Evolutionary conservation across 2,888 invertebrate species (phyloP).

Genomic region (Nezara viridula): DNA sequence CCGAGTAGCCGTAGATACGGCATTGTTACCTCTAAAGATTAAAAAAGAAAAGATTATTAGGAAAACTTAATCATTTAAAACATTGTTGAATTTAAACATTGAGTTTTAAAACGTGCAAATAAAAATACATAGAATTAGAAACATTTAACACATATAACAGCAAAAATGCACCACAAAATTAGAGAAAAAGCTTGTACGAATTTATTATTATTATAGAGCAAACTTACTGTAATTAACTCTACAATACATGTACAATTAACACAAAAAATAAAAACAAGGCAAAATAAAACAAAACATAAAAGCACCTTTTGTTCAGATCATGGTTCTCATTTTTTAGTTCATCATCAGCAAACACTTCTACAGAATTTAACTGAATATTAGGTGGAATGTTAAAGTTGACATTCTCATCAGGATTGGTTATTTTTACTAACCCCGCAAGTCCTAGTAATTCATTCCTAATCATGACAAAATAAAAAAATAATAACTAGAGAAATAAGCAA

Average conservation of each 20-base stretch:
- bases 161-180: not conserved
- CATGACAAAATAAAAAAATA: constrained; percentile 57
- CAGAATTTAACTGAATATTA: constrained; percentile 64
- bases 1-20: constrained; percentile 74
- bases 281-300: constrained; percentile 58
- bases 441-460: constrained; percentile 78
- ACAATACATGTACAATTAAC: not conserved
- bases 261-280: constrained; percentile 30
- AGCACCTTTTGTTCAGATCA: constrained; percentile 70
- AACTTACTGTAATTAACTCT: not conserved
- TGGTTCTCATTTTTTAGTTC: constrained; percentile 66
- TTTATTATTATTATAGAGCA: not conserved
- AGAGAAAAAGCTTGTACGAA: not conserved
- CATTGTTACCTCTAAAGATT: constrained; percentile 60
- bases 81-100: not conserved
- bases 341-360: constrained; percentile 65
- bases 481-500: constrained; percentile 41
- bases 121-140: not conserved
- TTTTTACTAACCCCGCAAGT: constrained; percentile 80
- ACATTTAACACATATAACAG: not conserved
- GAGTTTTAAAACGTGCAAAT: not conserved
- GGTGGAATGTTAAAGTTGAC: constrained; percentile 68
- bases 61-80: not conserved
- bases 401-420: constrained; percentile 79
- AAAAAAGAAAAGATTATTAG: not conserved